Evolutionary conservation across 2,888 invertebrate genomes (phyloP).

Genomic region (Globia sparganii): DNA sequence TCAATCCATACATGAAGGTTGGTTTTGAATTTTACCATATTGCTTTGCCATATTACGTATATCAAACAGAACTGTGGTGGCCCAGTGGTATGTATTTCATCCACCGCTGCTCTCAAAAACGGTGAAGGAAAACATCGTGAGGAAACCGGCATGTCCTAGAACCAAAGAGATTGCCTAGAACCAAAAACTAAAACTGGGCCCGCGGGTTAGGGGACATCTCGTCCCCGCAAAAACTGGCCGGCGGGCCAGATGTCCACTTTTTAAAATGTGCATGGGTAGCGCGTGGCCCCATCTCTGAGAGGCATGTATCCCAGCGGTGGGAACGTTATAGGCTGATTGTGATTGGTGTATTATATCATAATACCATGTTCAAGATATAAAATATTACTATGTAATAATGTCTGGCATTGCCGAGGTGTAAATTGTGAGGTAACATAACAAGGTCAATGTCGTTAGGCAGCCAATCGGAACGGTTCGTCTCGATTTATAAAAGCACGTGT

Average conservation of each 20-base stretch:
- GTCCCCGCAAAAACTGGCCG: too few species aligned
- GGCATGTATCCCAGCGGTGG: background rate
- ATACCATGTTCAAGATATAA: background rate
- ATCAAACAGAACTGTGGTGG: background rate
- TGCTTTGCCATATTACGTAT: background rate
- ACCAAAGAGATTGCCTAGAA: too few species aligned
- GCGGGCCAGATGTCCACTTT: too few species aligned
- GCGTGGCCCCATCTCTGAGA: background rate
- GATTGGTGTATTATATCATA: background rate
- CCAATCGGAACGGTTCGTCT: conserved; percentile 15
- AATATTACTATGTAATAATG: conserved; percentile 39
- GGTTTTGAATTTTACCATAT: background rate
- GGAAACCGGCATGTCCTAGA: background rate
- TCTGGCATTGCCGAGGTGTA: conserved; percentile 39
- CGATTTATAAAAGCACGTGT: conserved; percentile 25
- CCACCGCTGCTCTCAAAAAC: background rate
- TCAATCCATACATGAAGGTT: background rate
- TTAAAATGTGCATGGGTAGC: too few species aligned
- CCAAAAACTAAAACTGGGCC: background rate
- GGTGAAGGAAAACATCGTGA: too few species aligned
- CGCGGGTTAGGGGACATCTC: too few species aligned
- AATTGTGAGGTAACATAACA: conserved; percentile 45
- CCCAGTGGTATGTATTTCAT: too few species aligned
- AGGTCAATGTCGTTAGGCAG: conserved; percentile 57
- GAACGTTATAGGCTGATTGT: background rate